Evolutionary conservation across 2,888 invertebrate genomes (phyloP).

Genomic region (Ormyrus nitidulus): DNA sequence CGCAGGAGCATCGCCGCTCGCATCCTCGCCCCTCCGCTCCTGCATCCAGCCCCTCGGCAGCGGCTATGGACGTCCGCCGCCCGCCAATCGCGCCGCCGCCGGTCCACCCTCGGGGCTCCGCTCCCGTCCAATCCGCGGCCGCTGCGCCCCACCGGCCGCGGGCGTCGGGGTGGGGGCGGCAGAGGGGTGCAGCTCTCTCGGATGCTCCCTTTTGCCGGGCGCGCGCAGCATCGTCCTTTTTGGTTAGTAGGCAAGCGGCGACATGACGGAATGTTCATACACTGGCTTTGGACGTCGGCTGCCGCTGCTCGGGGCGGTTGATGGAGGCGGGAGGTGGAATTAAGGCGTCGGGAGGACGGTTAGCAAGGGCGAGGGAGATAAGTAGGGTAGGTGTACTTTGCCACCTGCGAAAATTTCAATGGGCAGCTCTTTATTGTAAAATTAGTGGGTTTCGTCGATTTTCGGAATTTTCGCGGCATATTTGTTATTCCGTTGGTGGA

Average conservation of each 20-base stretch:
- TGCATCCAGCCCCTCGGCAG: not conserved
- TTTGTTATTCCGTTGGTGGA: too few species aligned
- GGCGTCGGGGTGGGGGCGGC: not conserved
- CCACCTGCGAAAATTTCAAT: too few species aligned
- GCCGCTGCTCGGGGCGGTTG: not conserved
- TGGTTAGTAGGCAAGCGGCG: not conserved
- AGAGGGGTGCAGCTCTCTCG: not conserved
- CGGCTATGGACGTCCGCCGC: not conserved
- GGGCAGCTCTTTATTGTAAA: too few species aligned
- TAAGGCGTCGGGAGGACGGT: too few species aligned
- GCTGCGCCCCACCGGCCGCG: not conserved
- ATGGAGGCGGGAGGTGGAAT: too few species aligned
- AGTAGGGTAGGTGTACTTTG: too few species aligned
- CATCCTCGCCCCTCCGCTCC: too few species aligned
- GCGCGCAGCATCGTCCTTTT: not conserved
- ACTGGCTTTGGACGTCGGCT: too few species aligned
- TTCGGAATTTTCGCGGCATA: too few species aligned
- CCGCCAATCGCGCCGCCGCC: constrained; percentile 7
- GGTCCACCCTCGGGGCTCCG: constrained; percentile 20
- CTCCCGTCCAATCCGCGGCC: too few species aligned
- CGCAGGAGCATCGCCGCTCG: too few species aligned
- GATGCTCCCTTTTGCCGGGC: constrained; percentile 18
- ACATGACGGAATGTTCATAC: constrained; percentile 13
- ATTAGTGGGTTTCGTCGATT: too few species aligned
- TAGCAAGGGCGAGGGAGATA: not conserved